A percentile compares a stretch with the other conserved stretches of the same genome.
Evolutionary conservation across 2,113 vertebrate genomes (phyloP).

Genomic region (Pyxicephalus adspersus): DNA sequence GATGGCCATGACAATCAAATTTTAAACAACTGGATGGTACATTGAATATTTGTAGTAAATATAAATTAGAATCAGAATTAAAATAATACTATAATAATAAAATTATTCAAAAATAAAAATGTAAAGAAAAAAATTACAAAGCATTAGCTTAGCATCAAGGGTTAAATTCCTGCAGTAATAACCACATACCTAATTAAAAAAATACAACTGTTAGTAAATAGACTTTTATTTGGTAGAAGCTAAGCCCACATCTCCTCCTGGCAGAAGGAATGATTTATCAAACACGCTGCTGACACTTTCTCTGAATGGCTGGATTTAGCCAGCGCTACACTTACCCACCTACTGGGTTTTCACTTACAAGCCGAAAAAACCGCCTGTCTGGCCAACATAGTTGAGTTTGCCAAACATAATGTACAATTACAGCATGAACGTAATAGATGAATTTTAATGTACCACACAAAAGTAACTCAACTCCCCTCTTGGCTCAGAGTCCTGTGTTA

Average conservation of each 20-base stretch:
- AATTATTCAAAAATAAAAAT: too few relatives aligned
- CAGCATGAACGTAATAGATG: constrained; percentile 50
- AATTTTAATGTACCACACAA: constrained; percentile 50
- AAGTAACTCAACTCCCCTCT: constrained; percentile 46
- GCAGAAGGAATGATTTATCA: constrained; percentile 32
- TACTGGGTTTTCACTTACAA: constrained; percentile 46
- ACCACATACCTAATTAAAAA: neutral
- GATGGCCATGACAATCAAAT: too few relatives aligned
- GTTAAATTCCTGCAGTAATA: neutral
- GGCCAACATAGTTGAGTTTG: constrained; percentile 44
- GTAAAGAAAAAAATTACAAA: too few relatives aligned
- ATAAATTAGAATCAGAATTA: too few relatives aligned
- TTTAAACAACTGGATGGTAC: too few relatives aligned
- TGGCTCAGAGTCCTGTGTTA: constrained; percentile 17
- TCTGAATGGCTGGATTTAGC: constrained; percentile 10
- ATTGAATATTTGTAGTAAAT: too few relatives aligned
- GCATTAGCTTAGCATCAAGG: too few relatives aligned
- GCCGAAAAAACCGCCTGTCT: constrained; percentile 31
- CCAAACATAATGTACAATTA: constrained; percentile 53
- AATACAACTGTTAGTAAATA: constrained; percentile 17
- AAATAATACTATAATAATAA: too few relatives aligned
- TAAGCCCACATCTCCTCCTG: constrained; percentile 5
- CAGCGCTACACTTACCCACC: constrained; percentile 42
- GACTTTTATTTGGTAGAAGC: constrained; percentile 12
- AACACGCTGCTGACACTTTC: constrained; percentile 30